phyloP scores from a whole-genome alignment of 64 coral and sea anemone species.

The Montipora cactus region DNA sequence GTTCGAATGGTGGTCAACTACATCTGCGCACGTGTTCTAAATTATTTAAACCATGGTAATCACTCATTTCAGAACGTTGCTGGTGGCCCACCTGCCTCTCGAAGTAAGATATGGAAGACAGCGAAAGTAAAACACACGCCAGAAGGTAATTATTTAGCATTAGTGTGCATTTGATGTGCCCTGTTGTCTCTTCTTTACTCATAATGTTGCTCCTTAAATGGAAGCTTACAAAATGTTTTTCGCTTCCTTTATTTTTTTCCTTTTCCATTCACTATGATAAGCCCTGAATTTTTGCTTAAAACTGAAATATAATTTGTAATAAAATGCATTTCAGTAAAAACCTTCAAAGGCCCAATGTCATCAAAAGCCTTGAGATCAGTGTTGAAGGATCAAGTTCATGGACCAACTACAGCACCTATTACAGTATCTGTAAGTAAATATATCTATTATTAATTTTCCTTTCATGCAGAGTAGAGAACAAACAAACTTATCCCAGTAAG shows the following conservation, averaged over 20 bases:
- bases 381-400: slow-evolving; percentile 85
- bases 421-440: slow-evolving; percentile 90
- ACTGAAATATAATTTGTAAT: background rate
- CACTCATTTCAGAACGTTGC: slow-evolving; percentile 70
- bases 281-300: background rate
- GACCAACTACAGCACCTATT: slow-evolving; percentile 92
- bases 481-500: too few species aligned
- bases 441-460: too few species aligned
- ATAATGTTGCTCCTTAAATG: background rate
- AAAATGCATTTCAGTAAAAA: slow-evolving; percentile 71
- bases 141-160: slow-evolving; percentile 66
- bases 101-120: slow-evolving; percentile 95
- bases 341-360: slow-evolving; percentile 87
- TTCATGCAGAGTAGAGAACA: too few species aligned
- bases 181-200: background rate
- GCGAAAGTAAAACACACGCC: slow-evolving; percentile 97
- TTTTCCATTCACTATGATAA: too few species aligned
- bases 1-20: too few species aligned
- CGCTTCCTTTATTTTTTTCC: too few species aligned
- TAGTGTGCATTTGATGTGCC: background rate
- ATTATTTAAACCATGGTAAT: background rate
- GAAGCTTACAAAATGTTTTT: too few species aligned
- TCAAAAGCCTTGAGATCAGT: slow-evolving; percentile 60
- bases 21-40: too few species aligned
- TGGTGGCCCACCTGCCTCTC: slow-evolving; percentile 75